Percentiles rank a stretch among this genome's conserved stretches.
These are phyloP conservation scores for Halocynthia aurantium DNA, from an alignment of 23 tunicate genomes.

Conservation along the genomic window DNA sequence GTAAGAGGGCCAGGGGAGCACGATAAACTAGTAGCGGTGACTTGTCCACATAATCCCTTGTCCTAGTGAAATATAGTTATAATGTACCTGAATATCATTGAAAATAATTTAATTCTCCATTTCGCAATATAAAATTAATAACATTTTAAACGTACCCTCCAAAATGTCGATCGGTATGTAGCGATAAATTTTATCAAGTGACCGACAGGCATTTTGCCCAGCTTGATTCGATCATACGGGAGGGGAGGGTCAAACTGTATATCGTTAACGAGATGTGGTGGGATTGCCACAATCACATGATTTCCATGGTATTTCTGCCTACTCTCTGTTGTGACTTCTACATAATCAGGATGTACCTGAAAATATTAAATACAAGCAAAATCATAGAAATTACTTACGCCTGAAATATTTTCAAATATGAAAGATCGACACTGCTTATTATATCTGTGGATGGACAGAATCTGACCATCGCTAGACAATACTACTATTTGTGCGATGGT, in stretches of 20 bases:
- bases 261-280: conserved; percentile 60
- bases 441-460: too few relatives aligned
- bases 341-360: conserved; percentile 28
- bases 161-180: conserved; percentile 51
- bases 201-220: conserved; percentile 55
- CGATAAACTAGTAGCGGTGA: background rate
- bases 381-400: background rate
- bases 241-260: conserved; percentile 61
- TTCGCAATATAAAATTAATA: too few relatives aligned
- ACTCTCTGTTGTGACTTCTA: conserved; percentile 23
- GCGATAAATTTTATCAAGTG: conserved; percentile 64
- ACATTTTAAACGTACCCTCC: conserved; percentile 50
- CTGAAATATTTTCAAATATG: background rate
- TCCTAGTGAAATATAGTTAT: conserved; percentile 5
- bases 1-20: conserved; percentile 33
- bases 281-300: conserved; percentile 47
- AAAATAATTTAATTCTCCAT: too few relatives aligned
- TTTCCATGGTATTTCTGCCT: conserved; percentile 33
- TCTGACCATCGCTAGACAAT: too few relatives aligned
- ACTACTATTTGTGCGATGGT: too few relatives aligned
- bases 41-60: conserved; percentile 48
- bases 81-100: too few relatives aligned
- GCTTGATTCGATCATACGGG: conserved; percentile 40
- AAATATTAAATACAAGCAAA: background rate
- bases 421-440: background rate